phyloP scores from a whole-genome alignment of 2,797 vertebrate genomes.

The Trichosurus vulpecula region DNA sequence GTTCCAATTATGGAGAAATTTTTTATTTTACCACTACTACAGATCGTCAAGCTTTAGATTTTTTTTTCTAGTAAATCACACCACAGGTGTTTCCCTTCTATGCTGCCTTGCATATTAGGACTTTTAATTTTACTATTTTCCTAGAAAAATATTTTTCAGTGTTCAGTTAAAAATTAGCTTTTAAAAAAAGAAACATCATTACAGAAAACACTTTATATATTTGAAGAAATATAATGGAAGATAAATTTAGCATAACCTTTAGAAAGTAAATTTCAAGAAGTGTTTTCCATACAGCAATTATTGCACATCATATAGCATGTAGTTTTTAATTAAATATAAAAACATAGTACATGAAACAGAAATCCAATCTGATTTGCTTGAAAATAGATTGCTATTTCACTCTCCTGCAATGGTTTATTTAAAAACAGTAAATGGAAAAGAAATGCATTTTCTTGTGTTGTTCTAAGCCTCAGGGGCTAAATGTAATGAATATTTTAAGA shows the following conservation, averaged over 20 bases:
- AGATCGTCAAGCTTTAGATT: conserved; percentile 53
- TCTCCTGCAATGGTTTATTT: conserved; percentile 87
- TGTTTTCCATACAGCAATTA: conserved; percentile 81
- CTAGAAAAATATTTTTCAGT: conserved; percentile 70
- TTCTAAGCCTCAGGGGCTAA: conserved; percentile 87
- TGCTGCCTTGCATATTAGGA: conserved; percentile 47
- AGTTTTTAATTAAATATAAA: conserved; percentile 88
- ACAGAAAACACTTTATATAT: conserved; percentile 80
- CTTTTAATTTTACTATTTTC: conserved; percentile 64
- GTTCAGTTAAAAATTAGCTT: conserved; percentile 72
- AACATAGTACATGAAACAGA: conserved; percentile 82
- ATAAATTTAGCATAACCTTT: conserved; percentile 78
- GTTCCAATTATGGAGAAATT: conserved; percentile 65
- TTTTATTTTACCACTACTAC: conserved; percentile 43
- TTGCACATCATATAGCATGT: conserved; percentile 82
- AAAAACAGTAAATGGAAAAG: conserved; percentile 88
- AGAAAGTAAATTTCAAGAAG: conserved; percentile 80
- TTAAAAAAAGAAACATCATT: conserved; percentile 78
- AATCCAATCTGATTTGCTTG: conserved; percentile 88
- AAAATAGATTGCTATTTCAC: conserved; percentile 86
- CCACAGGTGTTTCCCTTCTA: conserved; percentile 53
- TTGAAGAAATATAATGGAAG: conserved; percentile 76
- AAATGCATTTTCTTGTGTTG: conserved; percentile 88
- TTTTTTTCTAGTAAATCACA: conserved; percentile 37
- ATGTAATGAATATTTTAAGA: conserved; percentile 93